These are phyloP conservation scores for Denticeps clupeoides DNA, from an alignment of 2,797 vertebrate genomes.

Conservation along the genomic window DNA sequence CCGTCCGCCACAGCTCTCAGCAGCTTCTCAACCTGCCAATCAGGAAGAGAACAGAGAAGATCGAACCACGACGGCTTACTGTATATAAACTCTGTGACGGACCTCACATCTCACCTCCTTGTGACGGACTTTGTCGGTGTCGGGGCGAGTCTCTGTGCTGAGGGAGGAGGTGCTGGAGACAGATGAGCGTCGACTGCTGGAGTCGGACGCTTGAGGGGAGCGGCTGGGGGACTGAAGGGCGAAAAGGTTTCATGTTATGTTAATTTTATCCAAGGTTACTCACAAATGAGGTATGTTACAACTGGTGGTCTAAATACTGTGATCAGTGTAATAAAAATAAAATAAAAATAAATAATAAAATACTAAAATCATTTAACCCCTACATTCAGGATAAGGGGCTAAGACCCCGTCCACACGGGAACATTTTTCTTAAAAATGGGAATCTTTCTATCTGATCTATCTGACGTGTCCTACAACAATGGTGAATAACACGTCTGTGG, in stretches of 20 bases:
- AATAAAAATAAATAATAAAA: background rate
- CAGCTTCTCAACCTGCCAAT: conserved; percentile 83
- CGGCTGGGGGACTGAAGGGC: conserved; percentile 53
- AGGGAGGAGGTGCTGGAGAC: conserved; percentile 72
- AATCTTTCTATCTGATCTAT: too few species aligned
- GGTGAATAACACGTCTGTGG: too few species aligned
- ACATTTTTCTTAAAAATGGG: too few species aligned
- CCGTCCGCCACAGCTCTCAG: conserved; percentile 86
- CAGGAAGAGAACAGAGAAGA: conserved; percentile 4
- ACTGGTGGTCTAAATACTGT: background rate
- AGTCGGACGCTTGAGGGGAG: conserved; percentile 64
- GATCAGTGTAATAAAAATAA: background rate
- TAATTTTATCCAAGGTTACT: background rate
- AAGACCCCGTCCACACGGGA: too few species aligned
- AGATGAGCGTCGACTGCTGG: conserved; percentile 74
- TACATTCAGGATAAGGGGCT: background rate
- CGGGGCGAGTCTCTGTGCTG: conserved; percentile 51
- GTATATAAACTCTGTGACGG: too few species aligned
- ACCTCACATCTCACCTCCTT: conserved; percentile 70
- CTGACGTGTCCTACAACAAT: too few species aligned
- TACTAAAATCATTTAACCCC: background rate
- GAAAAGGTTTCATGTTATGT: too few species aligned
- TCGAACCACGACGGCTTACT: too few species aligned
- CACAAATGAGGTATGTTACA: too few species aligned
- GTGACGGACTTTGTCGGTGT: conserved; percentile 54